Evolutionary conservation across 2,797 vertebrate species (phyloP), one percentile per base, ranked within the genome.

Genomic region (Rhodeus uyekii): DNA sequence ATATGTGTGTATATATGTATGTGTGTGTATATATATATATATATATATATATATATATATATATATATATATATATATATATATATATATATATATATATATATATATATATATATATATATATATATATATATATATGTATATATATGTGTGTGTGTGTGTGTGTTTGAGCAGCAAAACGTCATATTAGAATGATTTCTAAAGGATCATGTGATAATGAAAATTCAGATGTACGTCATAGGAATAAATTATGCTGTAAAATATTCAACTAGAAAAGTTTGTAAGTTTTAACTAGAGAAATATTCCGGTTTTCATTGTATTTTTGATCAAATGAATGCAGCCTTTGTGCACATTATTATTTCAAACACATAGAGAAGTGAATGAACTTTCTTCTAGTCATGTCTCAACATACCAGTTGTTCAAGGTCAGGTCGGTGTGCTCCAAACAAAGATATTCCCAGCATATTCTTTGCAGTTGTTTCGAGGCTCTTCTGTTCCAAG

Each of bases 351-450:
- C 4, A 29, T 29, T 7, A 16, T 16, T 29, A 0, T 60, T 60
- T 60, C 2, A 16, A 60, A 29, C 27, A 7, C 2, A 1, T 3
- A 8, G 0, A 58, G 5, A 27, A 29, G 24, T 60, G 24, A 60
- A 60, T 74, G 44, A 81, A 55, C 44, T 74, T 73, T 81, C 58
- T 50, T 74, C 3, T 64, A 61, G 44, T 42, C 24, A n/a, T 68
- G 64, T 8, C n/a, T 81, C 22, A n/a, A 64, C 32, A 4, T 65
- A 39, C 65, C 79, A 38, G 19, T 80, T 19, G 5, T 22, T 80
- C 32, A 55, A 65, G 71, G 71, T 55, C 44, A 65, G 71, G 46
- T 53, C 24, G n/a, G 7, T 53, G 7, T 65, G 79, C 60, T 73
- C 34, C 34, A 74, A 81, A 53, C 34, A 29, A 36, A 69, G 34